Percentiles rank a stretch among this genome's conserved stretches.
These are phyloP conservation scores for Onthophagus sagittarius DNA, from an alignment of 2,888 invertebrate genomes.

Conservation along the genomic window DNA sequence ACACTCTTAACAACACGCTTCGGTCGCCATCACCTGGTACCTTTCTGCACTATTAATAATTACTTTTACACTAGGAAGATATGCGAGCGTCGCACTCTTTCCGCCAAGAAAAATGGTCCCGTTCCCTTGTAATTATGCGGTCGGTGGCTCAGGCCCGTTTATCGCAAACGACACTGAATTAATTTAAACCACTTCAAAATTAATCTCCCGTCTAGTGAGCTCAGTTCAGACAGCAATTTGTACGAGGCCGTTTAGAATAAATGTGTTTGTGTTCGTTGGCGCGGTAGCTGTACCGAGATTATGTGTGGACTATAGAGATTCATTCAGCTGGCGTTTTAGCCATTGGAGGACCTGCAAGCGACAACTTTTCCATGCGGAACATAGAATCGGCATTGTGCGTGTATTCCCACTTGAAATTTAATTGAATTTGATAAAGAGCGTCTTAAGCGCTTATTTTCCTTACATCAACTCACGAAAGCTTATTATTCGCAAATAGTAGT, in stretches of 20 bases:
- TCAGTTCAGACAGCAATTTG: conserved; percentile 2
- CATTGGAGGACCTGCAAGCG: neutral
- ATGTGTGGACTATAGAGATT: neutral
- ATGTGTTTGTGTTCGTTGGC: conserved; percentile 6
- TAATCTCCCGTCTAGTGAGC: conserved; percentile 3
- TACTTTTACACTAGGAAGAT: conserved; percentile 11
- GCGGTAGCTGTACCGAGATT: neutral
- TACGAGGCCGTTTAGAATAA: neutral
- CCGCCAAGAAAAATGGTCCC: conserved; percentile 9
- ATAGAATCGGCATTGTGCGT: neutral
- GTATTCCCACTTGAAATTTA: neutral
- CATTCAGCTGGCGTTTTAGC: neutral
- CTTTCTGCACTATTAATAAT: conserved; percentile 5
- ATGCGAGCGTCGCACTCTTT: conserved; percentile 6
- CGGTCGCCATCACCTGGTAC: neutral
- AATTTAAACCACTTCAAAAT: conserved; percentile 7
- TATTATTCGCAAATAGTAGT: neutral
- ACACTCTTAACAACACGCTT: neutral
- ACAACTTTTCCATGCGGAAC: neutral
- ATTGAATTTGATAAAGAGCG: neutral
- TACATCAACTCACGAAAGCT: neutral
- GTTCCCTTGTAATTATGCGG: conserved; percentile 12
- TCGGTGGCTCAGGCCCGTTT: conserved; percentile 7
- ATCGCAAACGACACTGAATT: conserved; percentile 12
- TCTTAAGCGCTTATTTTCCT: neutral